Evolutionary conservation across 2,113 vertebrate species (phyloP).

Genomic region (Loxodonta africana): DNA sequence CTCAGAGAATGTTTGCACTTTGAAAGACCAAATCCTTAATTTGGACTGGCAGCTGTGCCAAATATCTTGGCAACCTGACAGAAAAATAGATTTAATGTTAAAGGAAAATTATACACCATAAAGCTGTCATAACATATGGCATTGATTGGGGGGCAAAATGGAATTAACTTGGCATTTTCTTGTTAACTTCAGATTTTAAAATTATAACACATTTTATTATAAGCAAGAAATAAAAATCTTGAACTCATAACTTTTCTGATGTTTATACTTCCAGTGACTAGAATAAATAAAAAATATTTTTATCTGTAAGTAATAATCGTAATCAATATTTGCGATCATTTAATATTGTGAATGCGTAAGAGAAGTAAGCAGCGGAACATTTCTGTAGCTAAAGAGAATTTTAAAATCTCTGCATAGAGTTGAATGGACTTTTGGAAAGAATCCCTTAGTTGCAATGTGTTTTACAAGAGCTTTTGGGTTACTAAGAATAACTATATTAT

Average conservation of each 20-base stretch:
- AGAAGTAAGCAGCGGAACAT: neutral
- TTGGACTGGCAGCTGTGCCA: conserved; percentile 79
- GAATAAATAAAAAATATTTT: conserved; percentile 48
- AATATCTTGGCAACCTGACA: conserved; percentile 79
- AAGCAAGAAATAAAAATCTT: conserved; percentile 37
- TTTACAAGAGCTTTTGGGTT: neutral
- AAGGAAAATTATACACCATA: conserved; percentile 78
- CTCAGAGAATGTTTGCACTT: conserved; percentile 65
- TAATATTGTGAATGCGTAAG: neutral
- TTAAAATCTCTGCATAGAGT: neutral
- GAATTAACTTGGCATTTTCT: conserved; percentile 79
- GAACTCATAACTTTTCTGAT: conserved; percentile 13
- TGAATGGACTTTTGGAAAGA: neutral
- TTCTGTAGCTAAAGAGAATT: conserved; percentile 29
- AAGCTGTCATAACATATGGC: conserved; percentile 84
- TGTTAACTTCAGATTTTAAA: conserved; percentile 79
- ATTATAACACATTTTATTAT: conserved; percentile 59
- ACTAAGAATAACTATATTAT: neutral
- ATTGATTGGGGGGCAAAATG: conserved; percentile 63
- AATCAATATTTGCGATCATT: conserved; percentile 34
- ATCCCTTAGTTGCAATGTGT: neutral
- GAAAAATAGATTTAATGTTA: conserved; percentile 64
- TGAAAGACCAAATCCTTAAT: conserved; percentile 80
- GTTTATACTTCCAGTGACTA: neutral
- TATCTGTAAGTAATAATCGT: neutral